Evolutionary conservation across 2,888 invertebrate genomes (phyloP).

Genomic region (Alsophila aescularia): DNA sequence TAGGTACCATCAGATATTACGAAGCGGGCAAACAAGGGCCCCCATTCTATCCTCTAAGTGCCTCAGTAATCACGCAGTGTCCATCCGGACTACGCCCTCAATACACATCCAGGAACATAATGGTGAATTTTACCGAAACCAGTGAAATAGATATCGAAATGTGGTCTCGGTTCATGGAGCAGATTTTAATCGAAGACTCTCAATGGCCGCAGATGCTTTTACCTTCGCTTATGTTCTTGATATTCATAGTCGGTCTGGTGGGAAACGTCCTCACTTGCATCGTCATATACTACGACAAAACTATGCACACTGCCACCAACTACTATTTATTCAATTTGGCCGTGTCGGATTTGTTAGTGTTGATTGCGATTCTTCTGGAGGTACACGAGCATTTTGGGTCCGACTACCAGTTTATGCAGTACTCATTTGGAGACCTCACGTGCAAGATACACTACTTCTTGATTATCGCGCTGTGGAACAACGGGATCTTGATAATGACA

Average conservation of each 20-base stretch:
- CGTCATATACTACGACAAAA: constrained; percentile 66
- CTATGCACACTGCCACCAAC: constrained; percentile 73
- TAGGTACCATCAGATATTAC: constrained; percentile 8
- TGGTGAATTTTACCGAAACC: constrained; percentile 2
- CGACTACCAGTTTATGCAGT: constrained; percentile 40
- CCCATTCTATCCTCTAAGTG: neutral
- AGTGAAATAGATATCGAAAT: constrained; percentile 27
- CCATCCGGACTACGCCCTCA: neutral
- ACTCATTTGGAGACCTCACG: constrained; percentile 44
- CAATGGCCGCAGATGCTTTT: constrained; percentile 41
- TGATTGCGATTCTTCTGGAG: constrained; percentile 61
- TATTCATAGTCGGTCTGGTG: constrained; percentile 55
- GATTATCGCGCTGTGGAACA: constrained; percentile 58
- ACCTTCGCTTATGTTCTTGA: constrained; percentile 37
- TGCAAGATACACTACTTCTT: constrained; percentile 61
- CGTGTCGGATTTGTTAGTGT: constrained; percentile 65
- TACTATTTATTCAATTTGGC: constrained; percentile 72
- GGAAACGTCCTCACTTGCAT: constrained; percentile 72
- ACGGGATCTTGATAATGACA: constrained; percentile 62
- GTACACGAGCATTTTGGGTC: constrained; percentile 43
- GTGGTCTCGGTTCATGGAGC: constrained; percentile 51
- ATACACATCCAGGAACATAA: neutral
- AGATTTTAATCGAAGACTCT: constrained; percentile 40
- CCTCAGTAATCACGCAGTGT: neutral
- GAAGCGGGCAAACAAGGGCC: constrained; percentile 8